Base-by-base conservation (phyloP, 2,888 invertebrate genomes). In the Drosophila affinis region DNA sequence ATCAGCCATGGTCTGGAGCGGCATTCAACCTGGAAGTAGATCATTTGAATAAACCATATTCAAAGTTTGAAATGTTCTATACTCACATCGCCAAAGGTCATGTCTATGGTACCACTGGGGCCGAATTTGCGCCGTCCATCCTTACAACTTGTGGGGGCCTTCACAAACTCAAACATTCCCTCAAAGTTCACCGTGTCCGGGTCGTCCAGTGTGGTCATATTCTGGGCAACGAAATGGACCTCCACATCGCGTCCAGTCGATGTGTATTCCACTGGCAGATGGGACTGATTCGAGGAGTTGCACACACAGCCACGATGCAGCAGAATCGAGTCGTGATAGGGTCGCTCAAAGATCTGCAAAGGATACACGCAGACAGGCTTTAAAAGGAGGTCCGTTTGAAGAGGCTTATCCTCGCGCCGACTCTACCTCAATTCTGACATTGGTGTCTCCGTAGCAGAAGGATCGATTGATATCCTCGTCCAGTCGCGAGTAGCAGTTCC, bases 121-220 rank as follows among this genome's bases (percentile, higher is more conserved):
- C 97, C 97, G 64, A 94, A 94, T 59, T 95, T 94, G 77, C 95
- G 93, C 78, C 96, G 94, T 53, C 95, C 94, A 77, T 94, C 94
- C 70, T 94, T 94, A 89, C 97, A 97, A 27, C 93, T 94, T 0
- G 94, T 93, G n/a, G 94, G 94, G 52, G 95, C 93, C 84, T 95
- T 94, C 12, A 97, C 93, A 83, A 97, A 97, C 90, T 97, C 97
- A 92, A 96, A 97, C 48, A 94, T 94, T 7, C 96, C 97, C 91
- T 97, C 97, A 91, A 98, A 97, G 89, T 95, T 96, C 78, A 97
- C 94, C 54, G 95, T 95, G 67, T 96, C 95, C 90, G 97, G 97
- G 93, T 98, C 97, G 88, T 98, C 97, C 18, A 96, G 93, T 1
- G 97, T 95, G 73, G 96, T 94, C 98, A 98, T 97, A 81, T 95